A percentile compares a stretch with the other conserved stretches of the same genome.
Evolutionary conservation across 2,888 invertebrate species (phyloP).

Genomic region (Drosophila birchii): DNA sequence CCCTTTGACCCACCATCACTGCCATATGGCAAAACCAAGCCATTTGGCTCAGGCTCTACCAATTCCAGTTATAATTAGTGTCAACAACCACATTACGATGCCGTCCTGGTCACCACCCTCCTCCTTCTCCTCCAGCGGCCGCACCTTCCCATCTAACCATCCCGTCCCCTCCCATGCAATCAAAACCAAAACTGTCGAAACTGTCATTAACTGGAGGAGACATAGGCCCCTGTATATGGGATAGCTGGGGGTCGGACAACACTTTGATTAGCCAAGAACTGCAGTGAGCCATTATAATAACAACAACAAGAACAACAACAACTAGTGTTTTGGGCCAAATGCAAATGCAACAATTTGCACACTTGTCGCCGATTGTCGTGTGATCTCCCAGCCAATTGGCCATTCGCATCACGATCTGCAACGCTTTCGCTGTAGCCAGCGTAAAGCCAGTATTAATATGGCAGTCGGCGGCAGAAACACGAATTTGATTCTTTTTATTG

Average conservation of each 20-base stretch:
- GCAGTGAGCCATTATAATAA: conserved; percentile 27
- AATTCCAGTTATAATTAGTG: conserved; percentile 80
- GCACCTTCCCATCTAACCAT: conserved; percentile 17
- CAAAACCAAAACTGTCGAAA: conserved; percentile 75
- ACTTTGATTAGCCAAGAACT: conserved; percentile 58
- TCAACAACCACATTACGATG: conserved; percentile 79
- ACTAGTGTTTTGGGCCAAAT: conserved; percentile 36
- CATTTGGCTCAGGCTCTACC: conserved; percentile 37
- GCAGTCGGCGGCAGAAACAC: conserved; percentile 46
- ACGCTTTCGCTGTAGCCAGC: conserved; percentile 62
- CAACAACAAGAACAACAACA: neutral
- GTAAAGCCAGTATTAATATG: conserved; percentile 32
- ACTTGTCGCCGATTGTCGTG: conserved; percentile 43
- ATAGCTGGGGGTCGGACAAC: conserved; percentile 40
- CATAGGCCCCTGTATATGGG: conserved; percentile 44
- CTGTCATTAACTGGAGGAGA: conserved; percentile 63
- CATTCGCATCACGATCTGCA: conserved; percentile 66
- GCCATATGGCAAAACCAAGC: conserved; percentile 23
- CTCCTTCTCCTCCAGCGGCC: neutral
- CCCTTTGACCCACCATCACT: neutral
- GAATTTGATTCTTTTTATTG: conserved; percentile 61
- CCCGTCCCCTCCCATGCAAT: conserved; percentile 47
- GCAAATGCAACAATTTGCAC: conserved; percentile 50
- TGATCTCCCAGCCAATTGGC: conserved; percentile 31
- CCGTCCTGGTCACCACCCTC: conserved; percentile 32